phyloP scores from a whole-genome alignment of 2,888 invertebrate species.

The Adela reaumurella region DNA sequence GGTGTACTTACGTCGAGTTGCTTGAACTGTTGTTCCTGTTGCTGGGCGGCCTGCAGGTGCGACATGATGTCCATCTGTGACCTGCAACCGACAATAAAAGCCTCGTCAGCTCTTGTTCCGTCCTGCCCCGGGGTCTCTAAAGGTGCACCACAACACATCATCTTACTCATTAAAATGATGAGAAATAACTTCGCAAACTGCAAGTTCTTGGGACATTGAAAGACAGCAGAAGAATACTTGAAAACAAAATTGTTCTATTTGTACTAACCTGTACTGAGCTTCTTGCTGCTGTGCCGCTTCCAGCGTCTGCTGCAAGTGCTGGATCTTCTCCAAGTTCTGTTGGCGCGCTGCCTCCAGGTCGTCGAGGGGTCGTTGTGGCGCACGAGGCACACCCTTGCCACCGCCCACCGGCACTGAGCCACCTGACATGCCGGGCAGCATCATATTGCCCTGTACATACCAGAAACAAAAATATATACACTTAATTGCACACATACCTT shows the following conservation, averaged over 20 bases:
- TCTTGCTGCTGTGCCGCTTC: slow-evolving; percentile 78
- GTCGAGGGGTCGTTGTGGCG: slow-evolving; percentile 36
- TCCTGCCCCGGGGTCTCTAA: too few species aligned
- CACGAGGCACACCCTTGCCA: slow-evolving; percentile 27
- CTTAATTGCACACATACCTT: slow-evolving; percentile 2
- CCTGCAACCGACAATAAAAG: too few species aligned
- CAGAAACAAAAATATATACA: slow-evolving; percentile 4
- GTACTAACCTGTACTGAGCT: slow-evolving; percentile 61
- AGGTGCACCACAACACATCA: too few species aligned
- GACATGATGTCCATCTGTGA: slow-evolving; percentile 72
- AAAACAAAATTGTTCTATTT: too few species aligned
- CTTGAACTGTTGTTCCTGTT: slow-evolving; percentile 77
- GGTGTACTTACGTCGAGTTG: slow-evolving; percentile 59
- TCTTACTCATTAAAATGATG: too few species aligned
- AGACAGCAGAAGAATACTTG: too few species aligned
- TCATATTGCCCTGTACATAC: slow-evolving; percentile 16
- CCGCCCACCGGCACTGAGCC: slow-evolving; percentile 18
- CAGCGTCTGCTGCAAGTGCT: slow-evolving; percentile 69
- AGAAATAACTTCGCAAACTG: too few species aligned
- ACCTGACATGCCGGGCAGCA: slow-evolving; percentile 11
- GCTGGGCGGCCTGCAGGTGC: slow-evolving; percentile 71
- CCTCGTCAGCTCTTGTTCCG: too few species aligned
- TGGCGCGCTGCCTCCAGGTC: slow-evolving; percentile 71
- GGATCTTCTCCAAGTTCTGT: slow-evolving; percentile 74
- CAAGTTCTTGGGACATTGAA: too few species aligned